Base-by-base conservation (phyloP, 30 jellyfish, hydroid and myxozoan species). In the Phacellophora camtschatica region DNA sequence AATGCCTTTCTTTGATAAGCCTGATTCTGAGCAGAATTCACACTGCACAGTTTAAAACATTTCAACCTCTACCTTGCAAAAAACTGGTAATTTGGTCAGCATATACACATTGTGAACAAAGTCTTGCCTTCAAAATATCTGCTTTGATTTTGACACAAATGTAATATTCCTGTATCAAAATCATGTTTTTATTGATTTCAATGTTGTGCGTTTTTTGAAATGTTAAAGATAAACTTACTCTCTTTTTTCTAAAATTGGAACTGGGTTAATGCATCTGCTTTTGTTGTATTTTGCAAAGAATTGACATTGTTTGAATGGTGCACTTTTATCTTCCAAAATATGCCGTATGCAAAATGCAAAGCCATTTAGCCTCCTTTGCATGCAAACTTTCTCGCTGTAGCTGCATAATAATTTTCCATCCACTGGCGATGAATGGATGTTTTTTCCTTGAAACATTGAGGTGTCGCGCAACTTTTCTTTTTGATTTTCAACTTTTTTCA, bases 341-440 rank as follows among this genome's bases (percentile, higher is more conserved):
- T 93, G 99, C 27, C 99, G 88, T 37, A 93, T 87, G 69, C 99
- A 93, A 56, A 93, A 93, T 1, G 97, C 99, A 82, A 85, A 93
- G 3, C 97, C 95, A 82, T 93, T 86, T 23, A 93, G 88, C 49
- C 99, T 61, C 48, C 99, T 56, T 48, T 93, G 99, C 90, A 80
- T 86, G 94, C 99, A 93, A 4, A 93, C 81, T 39, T 93, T 93
- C 80, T 80, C 85, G 51, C 99, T 93, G 72, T 78, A 93, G 58
- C 99, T 93, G 78, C 99, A 93, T 16, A 93, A 55, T 45, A 73
- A 61, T 80, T 93, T 93, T 35, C 99, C 99, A 81, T 93, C 99
- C 37, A 93, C 85, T 2, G 97, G 97, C 31, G 99, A 93, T 50
- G 89, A 79, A 45, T 93, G 99, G 9, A 93, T 86, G 69, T 93